Percentiles rank a stretch among this genome's conserved stretches.
These are phyloP conservation scores for Centrocercus urophasianus DNA, from an alignment of 2,113 vertebrate genomes.

Conservation along the genomic window DNA sequence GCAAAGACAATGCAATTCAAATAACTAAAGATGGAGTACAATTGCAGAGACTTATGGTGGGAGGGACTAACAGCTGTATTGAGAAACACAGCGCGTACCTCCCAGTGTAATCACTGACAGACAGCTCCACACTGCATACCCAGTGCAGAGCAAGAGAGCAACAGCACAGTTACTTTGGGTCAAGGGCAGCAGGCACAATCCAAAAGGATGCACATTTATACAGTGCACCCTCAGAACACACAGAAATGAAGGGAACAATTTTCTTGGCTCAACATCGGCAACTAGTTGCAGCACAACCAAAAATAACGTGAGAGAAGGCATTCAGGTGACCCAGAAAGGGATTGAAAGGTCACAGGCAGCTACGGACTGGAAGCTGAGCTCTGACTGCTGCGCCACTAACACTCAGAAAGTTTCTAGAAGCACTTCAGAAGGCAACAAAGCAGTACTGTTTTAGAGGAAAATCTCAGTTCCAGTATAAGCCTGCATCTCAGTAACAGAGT, in stretches of 20 bases:
- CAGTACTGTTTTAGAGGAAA: not conserved
- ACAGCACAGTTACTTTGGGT: not conserved
- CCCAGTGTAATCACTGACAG: not conserved
- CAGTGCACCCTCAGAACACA: not conserved
- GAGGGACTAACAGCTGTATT: not conserved
- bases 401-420: not conserved
- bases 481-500: not conserved
- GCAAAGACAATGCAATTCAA: not conserved
- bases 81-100: not conserved
- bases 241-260: not conserved
- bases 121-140: not conserved
- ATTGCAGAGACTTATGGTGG: not conserved
- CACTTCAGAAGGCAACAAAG: not conserved
- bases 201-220: not conserved
- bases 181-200: constrained; percentile 36
- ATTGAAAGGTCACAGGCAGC: constrained; percentile 27
- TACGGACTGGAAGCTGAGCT: not conserved
- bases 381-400: not conserved
- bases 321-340: not conserved
- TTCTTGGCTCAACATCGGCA: not conserved
- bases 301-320: constrained; percentile 18
- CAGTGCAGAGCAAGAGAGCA: not conserved
- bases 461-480: not conserved
- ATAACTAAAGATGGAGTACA: not conserved
- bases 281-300: constrained; percentile 27